Evolutionary conservation across 2,797 vertebrate genomes (phyloP), one percentile per base, ranked within the genome.

Genomic region (Emys orbicularis): DNA sequence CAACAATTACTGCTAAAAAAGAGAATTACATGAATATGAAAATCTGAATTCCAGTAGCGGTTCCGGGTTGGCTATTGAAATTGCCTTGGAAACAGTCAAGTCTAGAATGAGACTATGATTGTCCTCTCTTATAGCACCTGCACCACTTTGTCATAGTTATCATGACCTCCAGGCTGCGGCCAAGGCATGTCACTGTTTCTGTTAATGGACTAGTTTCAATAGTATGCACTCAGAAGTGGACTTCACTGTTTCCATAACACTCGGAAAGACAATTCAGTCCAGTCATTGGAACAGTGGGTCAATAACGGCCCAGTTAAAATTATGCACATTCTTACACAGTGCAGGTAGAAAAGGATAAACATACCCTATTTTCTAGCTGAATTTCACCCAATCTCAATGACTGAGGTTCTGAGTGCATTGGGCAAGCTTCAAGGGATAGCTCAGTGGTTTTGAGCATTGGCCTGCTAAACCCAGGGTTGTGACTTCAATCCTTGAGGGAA

Each of bases 281-380:
- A 96, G 93, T 96, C 96, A 96, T 94, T 94, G 96, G 85, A 37
- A 68, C 65, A 97, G 92, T 92, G 92, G 95, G 95, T 95, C 95
- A 96, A 95, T 96, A 93, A 68, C 9, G 19, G 95, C 85, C 89
- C 83, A 96, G 94, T 95, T 96, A 87, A 96, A 95, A 68, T 37
- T 68, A 68, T 37, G 65, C 65, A 68, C 57, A 59, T 59, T 59
- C 57, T 59, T 59, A 31, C 29, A 31, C 27, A 13, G 57, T 59
- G 57, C 29, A 59, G 57, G 29, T 31, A 29, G 29, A 79, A 16
- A 44, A 93, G 74, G 3, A 49, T 41, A 77, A 83, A 92, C 34
- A 88, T 56, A 89, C 19, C 47, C 47, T 49, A 18, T 47, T 72
- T 16, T 85, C 80, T 80, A 68, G n/a, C 56, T 86, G 31, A 79